These are phyloP conservation scores for Gryon sp. DNA, from an alignment of 1,140 invertebrate species.

Conservation along the genomic window DNA sequence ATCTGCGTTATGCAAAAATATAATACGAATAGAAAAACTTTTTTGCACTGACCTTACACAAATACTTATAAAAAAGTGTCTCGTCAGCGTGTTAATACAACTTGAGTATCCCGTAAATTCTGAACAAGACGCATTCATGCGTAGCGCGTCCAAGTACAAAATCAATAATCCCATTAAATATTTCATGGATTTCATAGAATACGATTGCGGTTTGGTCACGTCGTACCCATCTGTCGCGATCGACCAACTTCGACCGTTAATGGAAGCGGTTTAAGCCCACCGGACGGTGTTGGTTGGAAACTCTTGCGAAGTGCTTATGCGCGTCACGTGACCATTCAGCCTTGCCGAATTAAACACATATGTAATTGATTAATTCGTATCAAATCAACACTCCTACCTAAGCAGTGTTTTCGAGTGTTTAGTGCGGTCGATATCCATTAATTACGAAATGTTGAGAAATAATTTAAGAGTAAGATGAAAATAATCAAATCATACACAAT, in stretches of 20 bases:
- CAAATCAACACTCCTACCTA: constrained; percentile 65
- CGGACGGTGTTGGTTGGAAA: constrained; percentile 59
- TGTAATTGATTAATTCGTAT: constrained; percentile 72
- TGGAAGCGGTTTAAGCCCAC: constrained; percentile 70
- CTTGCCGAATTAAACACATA: constrained; percentile 62
- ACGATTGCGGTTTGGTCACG: constrained; percentile 72
- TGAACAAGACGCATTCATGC: constrained; percentile 68
- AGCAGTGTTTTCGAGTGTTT: constrained; percentile 46
- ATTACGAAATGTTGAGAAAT: constrained; percentile 17
- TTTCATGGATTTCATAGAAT: constrained; percentile 76
- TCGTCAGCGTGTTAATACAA: constrained; percentile 17
- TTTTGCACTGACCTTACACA: not conserved
- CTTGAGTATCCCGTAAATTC: constrained; percentile 68
- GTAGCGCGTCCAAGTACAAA: constrained; percentile 64
- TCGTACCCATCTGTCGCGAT: constrained; percentile 75
- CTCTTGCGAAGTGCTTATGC: constrained; percentile 70
- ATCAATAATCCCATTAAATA: constrained; percentile 76
- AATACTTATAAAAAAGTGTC: constrained; percentile 47
- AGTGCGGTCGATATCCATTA: constrained; percentile 36
- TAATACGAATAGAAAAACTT: not conserved
- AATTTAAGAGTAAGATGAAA: too few species aligned
- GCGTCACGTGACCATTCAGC: constrained; percentile 54
- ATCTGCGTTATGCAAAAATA: too few species aligned
- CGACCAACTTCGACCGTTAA: constrained; percentile 75
- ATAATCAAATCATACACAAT: too few species aligned